These are phyloP conservation scores for Vireo altiloquus DNA, from an alignment of 2,113 vertebrate genomes.

Conservation along the genomic window DNA sequence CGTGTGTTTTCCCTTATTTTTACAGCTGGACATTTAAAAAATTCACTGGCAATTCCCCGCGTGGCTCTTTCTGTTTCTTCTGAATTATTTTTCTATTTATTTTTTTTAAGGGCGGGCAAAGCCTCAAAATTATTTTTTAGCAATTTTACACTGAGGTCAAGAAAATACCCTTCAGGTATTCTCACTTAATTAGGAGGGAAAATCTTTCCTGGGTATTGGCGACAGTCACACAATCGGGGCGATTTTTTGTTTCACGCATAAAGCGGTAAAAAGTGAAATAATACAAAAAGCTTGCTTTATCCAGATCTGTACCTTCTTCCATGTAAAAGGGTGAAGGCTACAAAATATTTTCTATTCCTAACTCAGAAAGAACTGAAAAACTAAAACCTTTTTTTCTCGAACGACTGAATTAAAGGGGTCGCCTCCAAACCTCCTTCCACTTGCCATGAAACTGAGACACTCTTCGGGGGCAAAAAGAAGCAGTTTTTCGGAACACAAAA, in stretches of 20 bases:
- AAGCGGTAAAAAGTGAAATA: not conserved
- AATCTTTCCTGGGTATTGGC: not conserved
- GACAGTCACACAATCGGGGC: not conserved
- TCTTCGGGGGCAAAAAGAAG: conserved; percentile 27
- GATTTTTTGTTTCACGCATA: not conserved
- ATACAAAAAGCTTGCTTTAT: not conserved
- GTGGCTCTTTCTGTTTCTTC: not conserved
- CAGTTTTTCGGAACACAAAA: conserved; percentile 50
- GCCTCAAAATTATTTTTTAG: not conserved
- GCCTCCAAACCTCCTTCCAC: not conserved
- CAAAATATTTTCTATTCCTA: not conserved
- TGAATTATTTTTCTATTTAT: not conserved
- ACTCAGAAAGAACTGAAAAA: not conserved
- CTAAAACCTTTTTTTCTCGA: conserved; percentile 15
- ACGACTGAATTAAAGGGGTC: conserved; percentile 33
- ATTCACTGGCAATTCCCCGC: not conserved
- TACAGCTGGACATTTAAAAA: not conserved
- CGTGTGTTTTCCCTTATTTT: not conserved
- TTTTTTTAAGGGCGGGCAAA: accelerated
- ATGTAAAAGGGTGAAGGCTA: not conserved
- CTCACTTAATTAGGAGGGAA: not conserved
- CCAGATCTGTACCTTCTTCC: not conserved
- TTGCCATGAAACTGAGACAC: conserved; percentile 14
- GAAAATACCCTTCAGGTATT: not conserved
- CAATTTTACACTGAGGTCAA: not conserved